Conservation (phyloP, 2,888 invertebrate genomes). For the Dynastes maya region DNA sequence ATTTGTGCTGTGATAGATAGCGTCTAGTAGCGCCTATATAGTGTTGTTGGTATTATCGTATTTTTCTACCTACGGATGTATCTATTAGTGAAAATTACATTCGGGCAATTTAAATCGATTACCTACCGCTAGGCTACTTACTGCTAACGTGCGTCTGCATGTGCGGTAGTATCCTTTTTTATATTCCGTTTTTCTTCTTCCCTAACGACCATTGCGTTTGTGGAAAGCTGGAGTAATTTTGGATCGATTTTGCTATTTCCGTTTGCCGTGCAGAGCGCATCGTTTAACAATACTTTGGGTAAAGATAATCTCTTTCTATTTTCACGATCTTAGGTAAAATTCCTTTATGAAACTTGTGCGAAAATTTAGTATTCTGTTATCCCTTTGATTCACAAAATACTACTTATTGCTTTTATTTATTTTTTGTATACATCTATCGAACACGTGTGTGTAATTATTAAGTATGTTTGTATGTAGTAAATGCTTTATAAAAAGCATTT, state of each 20-base stretch:
- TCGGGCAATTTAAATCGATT: slow-evolving; percentile 37
- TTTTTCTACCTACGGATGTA: slow-evolving; percentile 61
- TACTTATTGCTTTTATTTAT: not conserved
- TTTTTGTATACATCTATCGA: not conserved
- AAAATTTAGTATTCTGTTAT: not conserved
- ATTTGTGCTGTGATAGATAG: slow-evolving; percentile 59
- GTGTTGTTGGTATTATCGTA: slow-evolving; percentile 54
- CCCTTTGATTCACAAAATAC: not conserved
- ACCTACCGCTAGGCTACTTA: not conserved
- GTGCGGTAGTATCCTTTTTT: slow-evolving; percentile 12
- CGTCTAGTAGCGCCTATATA: not conserved
- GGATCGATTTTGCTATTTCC: slow-evolving; percentile 41
- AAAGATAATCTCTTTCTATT: slow-evolving; percentile 21
- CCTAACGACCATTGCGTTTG: slow-evolving; percentile 5
- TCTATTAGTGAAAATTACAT: slow-evolving; percentile 31
- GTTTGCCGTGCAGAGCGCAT: slow-evolving; percentile 7
- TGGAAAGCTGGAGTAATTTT: slow-evolving; percentile 34
- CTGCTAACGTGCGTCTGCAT: not conserved
- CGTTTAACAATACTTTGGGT: slow-evolving; percentile 14
- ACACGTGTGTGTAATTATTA: not conserved
- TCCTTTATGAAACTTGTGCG: not conserved
- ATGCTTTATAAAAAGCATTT: not conserved
- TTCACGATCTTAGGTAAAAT: not conserved
- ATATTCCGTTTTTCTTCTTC: slow-evolving; percentile 9
- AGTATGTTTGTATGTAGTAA: not conserved